Evolutionary conservation across 2,797 vertebrate species (phyloP).

Genomic region (Sebastes wilsoni): DNA sequence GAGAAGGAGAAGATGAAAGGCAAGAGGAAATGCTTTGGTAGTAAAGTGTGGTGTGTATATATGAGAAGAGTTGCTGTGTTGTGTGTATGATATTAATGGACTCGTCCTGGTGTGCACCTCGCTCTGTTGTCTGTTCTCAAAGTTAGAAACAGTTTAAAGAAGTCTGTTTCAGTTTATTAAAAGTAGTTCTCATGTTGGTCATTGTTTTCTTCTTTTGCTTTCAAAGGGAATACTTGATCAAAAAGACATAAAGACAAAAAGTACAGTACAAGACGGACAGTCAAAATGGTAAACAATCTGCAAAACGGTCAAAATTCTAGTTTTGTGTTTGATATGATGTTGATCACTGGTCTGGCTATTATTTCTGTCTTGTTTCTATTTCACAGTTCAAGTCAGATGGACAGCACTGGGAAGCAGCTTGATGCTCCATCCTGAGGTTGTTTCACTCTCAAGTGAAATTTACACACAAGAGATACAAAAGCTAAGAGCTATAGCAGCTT

Average conservation of each 20-base stretch:
- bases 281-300: neutral
- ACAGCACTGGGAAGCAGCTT: neutral
- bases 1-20: neutral
- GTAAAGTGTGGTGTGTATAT: neutral
- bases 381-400: neutral
- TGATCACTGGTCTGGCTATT: neutral
- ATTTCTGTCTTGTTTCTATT: neutral
- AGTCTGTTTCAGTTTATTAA: no score
- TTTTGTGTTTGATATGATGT: neutral
- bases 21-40: neutral
- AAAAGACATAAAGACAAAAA: neutral
- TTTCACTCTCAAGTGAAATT: neutral
- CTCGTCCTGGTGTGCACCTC: neutral
- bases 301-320: neutral
- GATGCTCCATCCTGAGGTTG: neutral
- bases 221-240: neutral
- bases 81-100: neutral
- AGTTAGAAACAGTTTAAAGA: no score
- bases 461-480: neutral
- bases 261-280: neutral
- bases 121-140: neutral
- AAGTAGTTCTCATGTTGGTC: no score
- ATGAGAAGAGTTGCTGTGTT: neutral
- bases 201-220: no score
- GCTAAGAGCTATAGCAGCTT: neutral